These are phyloP conservation scores for Xanthorhoe spadicearia DNA, from an alignment of 2,888 invertebrate species.

Conservation along the genomic window DNA sequence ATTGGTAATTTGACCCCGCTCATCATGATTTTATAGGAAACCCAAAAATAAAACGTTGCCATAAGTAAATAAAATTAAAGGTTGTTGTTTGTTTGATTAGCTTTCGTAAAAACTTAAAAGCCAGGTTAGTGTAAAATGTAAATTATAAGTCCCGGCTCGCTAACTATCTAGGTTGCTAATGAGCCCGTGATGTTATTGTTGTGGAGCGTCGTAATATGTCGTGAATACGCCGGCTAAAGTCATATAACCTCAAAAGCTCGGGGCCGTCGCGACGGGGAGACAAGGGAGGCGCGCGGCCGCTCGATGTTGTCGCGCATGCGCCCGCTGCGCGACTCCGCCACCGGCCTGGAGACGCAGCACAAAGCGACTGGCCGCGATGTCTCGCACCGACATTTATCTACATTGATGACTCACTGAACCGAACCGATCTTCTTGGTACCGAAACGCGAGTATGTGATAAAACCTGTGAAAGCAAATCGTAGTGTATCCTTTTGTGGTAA, in stretches of 20 bases:
- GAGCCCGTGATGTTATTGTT: constrained; percentile 71
- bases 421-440: constrained; percentile 53
- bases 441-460: constrained; percentile 74
- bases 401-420: constrained; percentile 59
- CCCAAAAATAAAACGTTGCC: constrained; percentile 52
- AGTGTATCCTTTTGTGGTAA: constrained; percentile 72
- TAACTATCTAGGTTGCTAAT: constrained; percentile 54
- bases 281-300: constrained; percentile 68
- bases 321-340: constrained; percentile 40
- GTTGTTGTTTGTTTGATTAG: not conserved
- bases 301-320: constrained; percentile 82
- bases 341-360: constrained; percentile 66
- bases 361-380: constrained; percentile 72
- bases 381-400: constrained; percentile 61
- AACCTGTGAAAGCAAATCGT: constrained; percentile 59
- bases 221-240: constrained; percentile 71
- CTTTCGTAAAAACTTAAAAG: not conserved
- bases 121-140: constrained; percentile 28
- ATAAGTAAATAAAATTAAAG: not conserved
- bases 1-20: constrained; percentile 50
- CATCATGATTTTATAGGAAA: constrained; percentile 48
- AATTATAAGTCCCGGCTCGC: constrained; percentile 32
- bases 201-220: constrained; percentile 56
- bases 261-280: constrained; percentile 55
- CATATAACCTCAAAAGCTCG: constrained; percentile 80